These are phyloP conservation scores for Megaustenia siamemsis DNA, from an alignment of 2,888 invertebrate genomes.

Conservation along the genomic window DNA sequence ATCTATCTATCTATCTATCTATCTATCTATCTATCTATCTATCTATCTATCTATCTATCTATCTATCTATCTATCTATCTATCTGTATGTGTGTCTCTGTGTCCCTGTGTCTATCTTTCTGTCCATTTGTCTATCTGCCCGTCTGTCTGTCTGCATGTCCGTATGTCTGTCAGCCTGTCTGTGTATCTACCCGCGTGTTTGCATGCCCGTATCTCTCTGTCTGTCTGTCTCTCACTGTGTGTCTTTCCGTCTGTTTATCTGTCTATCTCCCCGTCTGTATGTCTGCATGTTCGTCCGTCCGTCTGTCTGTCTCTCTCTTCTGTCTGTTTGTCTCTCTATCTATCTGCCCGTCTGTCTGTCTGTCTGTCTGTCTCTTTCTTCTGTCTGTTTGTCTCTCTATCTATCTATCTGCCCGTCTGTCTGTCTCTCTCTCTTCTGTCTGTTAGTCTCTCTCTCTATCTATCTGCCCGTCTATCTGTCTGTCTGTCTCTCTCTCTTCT, in stretches of 20 bases:
- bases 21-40: not conserved
- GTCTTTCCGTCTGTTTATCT: not conserved
- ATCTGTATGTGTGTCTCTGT: not conserved
- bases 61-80: not conserved
- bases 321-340: constrained; percentile 9
- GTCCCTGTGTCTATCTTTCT: not conserved
- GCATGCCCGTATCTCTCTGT: too few relatives aligned
- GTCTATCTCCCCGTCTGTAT: not conserved
- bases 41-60: not conserved
- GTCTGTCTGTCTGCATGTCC: not conserved
- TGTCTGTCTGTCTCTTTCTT: too few relatives aligned
- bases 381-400: too few relatives aligned
- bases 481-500: too few relatives aligned
- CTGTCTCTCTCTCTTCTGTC: too few relatives aligned
- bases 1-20: not conserved
- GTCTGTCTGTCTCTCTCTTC: not conserved
- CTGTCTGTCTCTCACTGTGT: not conserved
- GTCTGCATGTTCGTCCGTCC: not conserved
- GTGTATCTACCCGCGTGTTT: not conserved
- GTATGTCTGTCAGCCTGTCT: not conserved
- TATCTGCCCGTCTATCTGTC: too few relatives aligned
- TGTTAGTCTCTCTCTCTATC: too few relatives aligned
- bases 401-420: too few relatives aligned
- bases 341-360: too few relatives aligned
- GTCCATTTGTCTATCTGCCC: not conserved